A percentile compares a stretch with the other conserved stretches of the same genome.
Evolutionary conservation across 2,888 invertebrate genomes (phyloP).

Genomic region (Tetrapedia diversipes): DNA sequence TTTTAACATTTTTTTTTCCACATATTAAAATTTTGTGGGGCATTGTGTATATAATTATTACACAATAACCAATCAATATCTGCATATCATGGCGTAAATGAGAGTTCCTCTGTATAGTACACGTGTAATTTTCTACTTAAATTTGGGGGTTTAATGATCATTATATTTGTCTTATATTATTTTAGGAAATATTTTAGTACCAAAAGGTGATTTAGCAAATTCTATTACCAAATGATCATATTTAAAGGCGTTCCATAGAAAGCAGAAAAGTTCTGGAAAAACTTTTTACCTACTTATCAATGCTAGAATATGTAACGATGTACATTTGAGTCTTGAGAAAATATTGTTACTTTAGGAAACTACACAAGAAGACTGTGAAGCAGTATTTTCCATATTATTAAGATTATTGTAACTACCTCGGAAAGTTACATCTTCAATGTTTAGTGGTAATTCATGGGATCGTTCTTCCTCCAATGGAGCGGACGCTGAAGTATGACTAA

Average conservation of each 20-base stretch:
- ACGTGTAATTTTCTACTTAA: constrained; percentile 15
- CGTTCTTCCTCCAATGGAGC: constrained; percentile 75
- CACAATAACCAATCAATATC: background rate
- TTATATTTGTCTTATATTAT: constrained; percentile 11
- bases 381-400: constrained; percentile 66
- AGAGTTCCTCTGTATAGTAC: constrained; percentile 5
- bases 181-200: constrained; percentile 30
- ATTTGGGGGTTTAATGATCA: constrained; percentile 2
- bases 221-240: constrained; percentile 1
- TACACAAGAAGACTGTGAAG: constrained; percentile 72
- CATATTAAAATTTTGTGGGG: background rate
- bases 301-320: constrained; percentile 14
- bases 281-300: constrained; percentile 30
- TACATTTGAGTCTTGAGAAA: constrained; percentile 14
- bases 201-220: constrained; percentile 13
- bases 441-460: constrained; percentile 69
- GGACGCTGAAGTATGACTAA: constrained; percentile 77
- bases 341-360: constrained; percentile 68
- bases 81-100: constrained; percentile 12
- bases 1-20: constrained; percentile 8
- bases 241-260: constrained; percentile 21
- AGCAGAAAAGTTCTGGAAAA: constrained; percentile 17
- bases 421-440: constrained; percentile 70
- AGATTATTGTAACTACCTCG: constrained; percentile 75
- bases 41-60: constrained; percentile 39